These are phyloP conservation scores for Synergus laeviventris DNA, from an alignment of 2,888 invertebrate species.

Conservation along the genomic window DNA sequence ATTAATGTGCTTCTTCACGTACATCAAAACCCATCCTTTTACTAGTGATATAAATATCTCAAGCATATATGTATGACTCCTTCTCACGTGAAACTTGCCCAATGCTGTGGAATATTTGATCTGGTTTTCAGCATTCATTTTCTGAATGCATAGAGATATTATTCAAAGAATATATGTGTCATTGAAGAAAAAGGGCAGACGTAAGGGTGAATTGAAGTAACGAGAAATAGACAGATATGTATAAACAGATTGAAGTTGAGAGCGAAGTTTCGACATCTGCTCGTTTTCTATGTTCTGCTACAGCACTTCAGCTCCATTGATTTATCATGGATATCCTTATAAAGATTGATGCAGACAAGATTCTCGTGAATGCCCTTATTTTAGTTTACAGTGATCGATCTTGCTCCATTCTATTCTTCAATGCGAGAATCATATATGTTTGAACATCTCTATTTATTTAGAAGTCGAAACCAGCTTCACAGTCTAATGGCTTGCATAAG, in stretches of 20 bases:
- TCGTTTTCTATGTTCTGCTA: not conserved
- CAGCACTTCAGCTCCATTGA: not conserved
- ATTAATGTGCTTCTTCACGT: not conserved
- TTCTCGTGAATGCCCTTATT: not conserved
- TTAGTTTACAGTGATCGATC: not conserved
- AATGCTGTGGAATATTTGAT: slow-evolving; percentile 23
- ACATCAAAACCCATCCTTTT: not conserved
- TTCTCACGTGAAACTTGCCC: not conserved
- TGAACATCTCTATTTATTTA: too few species aligned
- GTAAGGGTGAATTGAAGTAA: not conserved
- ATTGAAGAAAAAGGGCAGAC: slow-evolving; percentile 2
- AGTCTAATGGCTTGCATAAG: not conserved
- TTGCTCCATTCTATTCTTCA: not conserved
- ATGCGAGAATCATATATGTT: too few species aligned
- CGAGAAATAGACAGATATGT: not conserved
- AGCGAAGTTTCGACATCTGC: slow-evolving; percentile 17
- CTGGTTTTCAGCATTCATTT: slow-evolving; percentile 23
- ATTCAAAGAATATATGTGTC: slow-evolving; percentile 2
- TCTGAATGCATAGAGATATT: slow-evolving; percentile 14
- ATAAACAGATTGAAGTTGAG: slow-evolving; percentile 34
- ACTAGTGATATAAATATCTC: not conserved
- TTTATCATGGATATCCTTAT: slow-evolving; percentile 14
- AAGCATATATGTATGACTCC: not conserved
- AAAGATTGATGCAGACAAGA: slow-evolving; percentile 5
- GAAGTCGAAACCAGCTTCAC: not conserved